phyloP scores from a whole-genome alignment of 2,113 vertebrate genomes.

The Cephalopterus ornatus region DNA sequence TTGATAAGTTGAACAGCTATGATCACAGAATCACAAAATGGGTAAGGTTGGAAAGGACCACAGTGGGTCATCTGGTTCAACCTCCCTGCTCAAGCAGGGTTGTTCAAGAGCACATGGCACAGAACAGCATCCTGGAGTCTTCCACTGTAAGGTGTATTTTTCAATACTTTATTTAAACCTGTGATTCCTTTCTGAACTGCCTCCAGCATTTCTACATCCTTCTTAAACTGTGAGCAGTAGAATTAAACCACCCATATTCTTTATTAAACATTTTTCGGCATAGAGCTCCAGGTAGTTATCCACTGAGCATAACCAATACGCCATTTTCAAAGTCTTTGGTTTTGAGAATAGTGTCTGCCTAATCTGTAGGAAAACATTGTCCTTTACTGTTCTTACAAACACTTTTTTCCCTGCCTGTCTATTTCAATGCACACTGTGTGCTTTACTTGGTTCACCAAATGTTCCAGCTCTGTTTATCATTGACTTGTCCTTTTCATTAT shows the following conservation, averaged over 20 bases:
- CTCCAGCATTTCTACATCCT: not conserved
- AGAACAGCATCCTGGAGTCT: not conserved
- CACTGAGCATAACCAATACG: not conserved
- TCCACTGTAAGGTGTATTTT: not conserved
- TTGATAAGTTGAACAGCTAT: not conserved
- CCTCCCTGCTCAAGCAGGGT: not conserved
- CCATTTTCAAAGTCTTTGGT: not conserved
- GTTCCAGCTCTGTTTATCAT: not conserved
- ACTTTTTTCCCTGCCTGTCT: not conserved
- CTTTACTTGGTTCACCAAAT: not conserved
- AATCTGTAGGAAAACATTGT: not conserved
- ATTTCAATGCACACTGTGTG: not conserved
- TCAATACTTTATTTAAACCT: not conserved
- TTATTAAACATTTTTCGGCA: not conserved
- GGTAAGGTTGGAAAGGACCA: not conserved
- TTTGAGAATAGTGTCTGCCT: not conserved
- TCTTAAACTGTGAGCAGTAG: not conserved
- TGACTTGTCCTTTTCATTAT: not conserved
- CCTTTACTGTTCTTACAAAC: not conserved
- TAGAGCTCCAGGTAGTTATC: not conserved
- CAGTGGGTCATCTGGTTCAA: not conserved
- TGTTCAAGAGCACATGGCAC: not conserved
- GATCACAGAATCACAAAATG: not conserved
- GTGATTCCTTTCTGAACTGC: not conserved
- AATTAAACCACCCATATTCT: not conserved